A percentile compares a stretch with the other conserved stretches of the same genome.
These are phyloP conservation scores for Aplysia californica DNA, from an alignment of 1,140 invertebrate species.

Conservation along the genomic window DNA sequence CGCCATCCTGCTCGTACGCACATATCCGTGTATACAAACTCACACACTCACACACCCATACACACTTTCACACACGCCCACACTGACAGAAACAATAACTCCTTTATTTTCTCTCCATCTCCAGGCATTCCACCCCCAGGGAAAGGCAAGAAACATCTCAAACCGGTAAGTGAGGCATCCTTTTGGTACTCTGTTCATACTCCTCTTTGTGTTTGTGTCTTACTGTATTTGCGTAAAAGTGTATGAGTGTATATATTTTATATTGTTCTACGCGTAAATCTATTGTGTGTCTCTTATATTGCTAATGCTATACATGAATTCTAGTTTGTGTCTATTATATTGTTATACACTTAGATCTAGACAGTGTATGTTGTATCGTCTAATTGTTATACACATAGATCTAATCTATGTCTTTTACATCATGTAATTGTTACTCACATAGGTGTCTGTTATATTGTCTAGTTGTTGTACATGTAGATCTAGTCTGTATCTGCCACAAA, in stretches of 20 bases:
- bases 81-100: neutral
- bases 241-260: neutral
- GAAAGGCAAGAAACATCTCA: conserved; percentile 16
- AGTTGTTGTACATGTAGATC: neutral
- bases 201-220: neutral
- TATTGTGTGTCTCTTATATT: neutral
- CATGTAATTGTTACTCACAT: neutral
- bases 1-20: no score
- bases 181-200: neutral
- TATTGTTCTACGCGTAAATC: neutral
- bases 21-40: no score
- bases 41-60: no score
- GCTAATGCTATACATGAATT: neutral
- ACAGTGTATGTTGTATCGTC: neutral
- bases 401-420: neutral
- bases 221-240: neutral
- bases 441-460: neutral
- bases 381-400: neutral
- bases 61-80: no score
- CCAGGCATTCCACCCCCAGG: conserved; percentile 20
- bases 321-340: neutral
- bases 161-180: conserved; percentile 10
- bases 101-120: neutral
- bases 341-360: neutral
- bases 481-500: no score